Conservation (phyloP, 2,797 vertebrate species). For the Carcharodon carcharias region DNA sequence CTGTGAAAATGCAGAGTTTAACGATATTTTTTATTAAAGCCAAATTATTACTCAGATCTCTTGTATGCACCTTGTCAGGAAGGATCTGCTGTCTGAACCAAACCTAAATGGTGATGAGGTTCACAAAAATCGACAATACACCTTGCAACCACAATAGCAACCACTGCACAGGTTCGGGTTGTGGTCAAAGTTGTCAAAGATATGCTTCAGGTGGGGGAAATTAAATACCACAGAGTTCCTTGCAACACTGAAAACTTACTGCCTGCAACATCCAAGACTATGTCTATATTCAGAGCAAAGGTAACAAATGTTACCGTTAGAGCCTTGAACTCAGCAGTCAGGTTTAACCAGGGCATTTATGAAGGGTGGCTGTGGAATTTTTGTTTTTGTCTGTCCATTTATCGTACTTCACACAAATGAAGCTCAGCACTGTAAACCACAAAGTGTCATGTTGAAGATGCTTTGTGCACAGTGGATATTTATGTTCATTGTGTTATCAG, state of each 20-base stretch:
- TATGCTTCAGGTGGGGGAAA: constrained; percentile 47
- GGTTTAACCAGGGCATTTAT: background rate
- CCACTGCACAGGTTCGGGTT: constrained; percentile 44
- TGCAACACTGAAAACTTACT: constrained; percentile 18
- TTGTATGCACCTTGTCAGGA: constrained; percentile 20
- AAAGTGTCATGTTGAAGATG: background rate
- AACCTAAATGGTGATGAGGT: background rate
- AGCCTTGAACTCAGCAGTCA: background rate
- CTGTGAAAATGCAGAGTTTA: background rate
- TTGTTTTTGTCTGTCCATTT: background rate
- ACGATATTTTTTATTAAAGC: background rate
- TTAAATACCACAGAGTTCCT: constrained; percentile 42
- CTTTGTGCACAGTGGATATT: background rate
- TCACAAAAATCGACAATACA: constrained; percentile 29
- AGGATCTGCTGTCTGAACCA: constrained; percentile 24
- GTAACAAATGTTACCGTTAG: background rate
- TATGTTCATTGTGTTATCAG: constrained; percentile 15
- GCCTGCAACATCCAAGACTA: background rate
- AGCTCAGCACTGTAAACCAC: constrained; percentile 12
- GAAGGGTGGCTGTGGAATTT: background rate
- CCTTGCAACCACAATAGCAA: constrained; percentile 44
- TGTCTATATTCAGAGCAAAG: constrained; percentile 11
- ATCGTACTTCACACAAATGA: background rate
- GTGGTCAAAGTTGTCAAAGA: constrained; percentile 45
- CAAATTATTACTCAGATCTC: constrained; percentile 16